Conservation (phyloP, 2,113 vertebrate genomes). For the Catharus minimus region DNA sequence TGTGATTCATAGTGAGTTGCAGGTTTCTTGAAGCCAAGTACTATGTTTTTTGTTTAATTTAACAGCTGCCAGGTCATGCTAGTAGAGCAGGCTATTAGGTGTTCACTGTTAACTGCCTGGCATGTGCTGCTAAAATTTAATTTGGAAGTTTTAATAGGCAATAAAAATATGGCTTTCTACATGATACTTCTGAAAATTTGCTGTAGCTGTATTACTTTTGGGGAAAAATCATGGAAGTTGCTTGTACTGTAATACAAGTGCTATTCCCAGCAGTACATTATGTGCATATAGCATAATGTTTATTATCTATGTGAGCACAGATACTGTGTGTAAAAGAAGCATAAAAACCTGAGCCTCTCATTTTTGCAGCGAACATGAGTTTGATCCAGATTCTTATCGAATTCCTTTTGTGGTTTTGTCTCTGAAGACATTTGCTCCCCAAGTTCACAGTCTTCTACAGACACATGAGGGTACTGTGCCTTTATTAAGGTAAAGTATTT, state of each 20-base stretch:
- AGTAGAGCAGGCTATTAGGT: neutral
- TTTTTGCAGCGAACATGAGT: constrained; percentile 87
- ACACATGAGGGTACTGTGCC: constrained; percentile 94
- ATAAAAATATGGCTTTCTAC: neutral
- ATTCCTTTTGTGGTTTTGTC: constrained; percentile 91
- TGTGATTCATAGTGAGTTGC: neutral
- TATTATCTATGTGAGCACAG: neutral
- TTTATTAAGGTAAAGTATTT: constrained; percentile 85
- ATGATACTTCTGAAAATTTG: neutral
- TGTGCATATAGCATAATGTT: neutral
- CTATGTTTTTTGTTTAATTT: neutral
- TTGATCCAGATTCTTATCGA: constrained; percentile 93
- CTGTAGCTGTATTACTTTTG: neutral
- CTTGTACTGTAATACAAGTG: neutral
- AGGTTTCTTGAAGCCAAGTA: neutral
- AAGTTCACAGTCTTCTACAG: constrained; percentile 92
- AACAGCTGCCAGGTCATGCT: neutral
- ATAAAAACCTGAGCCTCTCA: neutral
- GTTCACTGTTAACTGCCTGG: neutral
- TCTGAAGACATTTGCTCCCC: constrained; percentile 88
- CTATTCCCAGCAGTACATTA: neutral
- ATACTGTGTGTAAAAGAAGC: neutral
- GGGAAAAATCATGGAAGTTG: neutral
- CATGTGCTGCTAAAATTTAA: neutral
- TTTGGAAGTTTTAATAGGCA: neutral